A percentile compares a stretch with the other conserved stretches of the same genome.
Conservation (phyloP, 2,113 vertebrate genomes). For the Anolis sagrei region DNA sequence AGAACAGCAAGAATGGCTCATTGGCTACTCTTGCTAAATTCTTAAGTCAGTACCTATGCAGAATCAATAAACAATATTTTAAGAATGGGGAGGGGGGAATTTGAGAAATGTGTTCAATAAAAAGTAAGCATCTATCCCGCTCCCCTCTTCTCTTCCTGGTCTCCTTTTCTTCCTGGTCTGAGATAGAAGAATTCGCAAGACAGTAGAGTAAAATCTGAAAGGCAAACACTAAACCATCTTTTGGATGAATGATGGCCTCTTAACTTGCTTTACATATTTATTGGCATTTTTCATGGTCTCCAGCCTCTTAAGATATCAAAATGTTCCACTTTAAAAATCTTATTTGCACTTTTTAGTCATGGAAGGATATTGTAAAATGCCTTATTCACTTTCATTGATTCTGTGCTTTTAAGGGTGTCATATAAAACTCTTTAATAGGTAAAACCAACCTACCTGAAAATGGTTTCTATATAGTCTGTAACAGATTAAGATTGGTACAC, state of each 20-base stretch:
- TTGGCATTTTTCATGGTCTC: slow-evolving; percentile 45
- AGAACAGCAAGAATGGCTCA: background rate
- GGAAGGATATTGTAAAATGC: slow-evolving; percentile 42
- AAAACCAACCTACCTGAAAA: slow-evolving; percentile 35
- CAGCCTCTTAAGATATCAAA: slow-evolving; percentile 36
- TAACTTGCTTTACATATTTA: slow-evolving; percentile 43
- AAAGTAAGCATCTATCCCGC: background rate
- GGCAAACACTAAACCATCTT: slow-evolving; percentile 37
- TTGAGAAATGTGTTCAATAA: background rate
- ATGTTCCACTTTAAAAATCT: slow-evolving; percentile 42
- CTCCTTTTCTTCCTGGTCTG: slow-evolving; percentile 3
- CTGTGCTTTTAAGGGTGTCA: slow-evolving; percentile 35
- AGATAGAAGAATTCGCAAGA: slow-evolving; percentile 28
- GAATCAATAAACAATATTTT: background rate
- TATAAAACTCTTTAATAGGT: slow-evolving; percentile 42
- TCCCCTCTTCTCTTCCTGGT: background rate
- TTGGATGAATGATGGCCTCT: slow-evolving; percentile 35
- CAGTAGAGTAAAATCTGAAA: slow-evolving; percentile 40
- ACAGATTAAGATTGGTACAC: slow-evolving; percentile 37
- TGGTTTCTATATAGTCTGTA: slow-evolving; percentile 40
- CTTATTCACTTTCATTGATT: slow-evolving; percentile 27
- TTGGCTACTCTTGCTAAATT: background rate
- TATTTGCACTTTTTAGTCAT: slow-evolving; percentile 43
- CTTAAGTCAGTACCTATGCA: background rate
- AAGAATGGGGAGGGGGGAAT: background rate